Evolutionary conservation across 2,888 invertebrate genomes (phyloP).

Genomic region (Chrysolina oricalcia): DNA sequence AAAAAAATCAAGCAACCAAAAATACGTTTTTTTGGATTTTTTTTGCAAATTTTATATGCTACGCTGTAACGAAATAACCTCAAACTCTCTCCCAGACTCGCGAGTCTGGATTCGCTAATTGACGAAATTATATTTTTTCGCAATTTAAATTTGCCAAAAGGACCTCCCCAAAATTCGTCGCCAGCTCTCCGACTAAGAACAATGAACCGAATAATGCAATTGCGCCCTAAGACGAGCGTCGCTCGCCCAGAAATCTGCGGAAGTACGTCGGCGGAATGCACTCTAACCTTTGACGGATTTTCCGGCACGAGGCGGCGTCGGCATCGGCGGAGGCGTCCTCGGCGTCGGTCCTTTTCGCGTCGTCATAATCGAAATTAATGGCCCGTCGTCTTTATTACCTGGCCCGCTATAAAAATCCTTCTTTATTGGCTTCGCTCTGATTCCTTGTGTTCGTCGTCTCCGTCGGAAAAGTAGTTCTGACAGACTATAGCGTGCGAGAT

Average conservation of each 20-base stretch:
- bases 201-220: slow-evolving; percentile 2
- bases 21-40: too few relatives aligned
- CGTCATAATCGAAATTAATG: slow-evolving; percentile 14
- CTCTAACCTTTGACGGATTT: background rate
- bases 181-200: too few relatives aligned
- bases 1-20: too few relatives aligned
- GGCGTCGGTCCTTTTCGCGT: background rate
- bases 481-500: background rate
- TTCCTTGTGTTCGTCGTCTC: background rate
- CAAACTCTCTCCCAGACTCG: too few relatives aligned
- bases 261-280: background rate
- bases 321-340: background rate
- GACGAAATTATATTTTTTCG: too few relatives aligned
- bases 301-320: slow-evolving; percentile 1
- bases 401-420: background rate
- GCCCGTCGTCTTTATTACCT: slow-evolving; percentile 15
- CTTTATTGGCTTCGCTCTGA: background rate
- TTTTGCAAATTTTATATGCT: too few relatives aligned
- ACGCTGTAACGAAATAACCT: too few relatives aligned
- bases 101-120: too few relatives aligned
- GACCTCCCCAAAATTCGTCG: too few relatives aligned
- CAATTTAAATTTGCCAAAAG: too few relatives aligned
- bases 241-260: slow-evolving; percentile 3
- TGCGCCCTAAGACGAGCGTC: slow-evolving; percentile 30
- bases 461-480: background rate